Percentiles rank a stretch among this genome's conserved stretches.
These are phyloP conservation scores for Chionis minor DNA, from an alignment of 2,113 vertebrate species.

Conservation along the genomic window DNA sequence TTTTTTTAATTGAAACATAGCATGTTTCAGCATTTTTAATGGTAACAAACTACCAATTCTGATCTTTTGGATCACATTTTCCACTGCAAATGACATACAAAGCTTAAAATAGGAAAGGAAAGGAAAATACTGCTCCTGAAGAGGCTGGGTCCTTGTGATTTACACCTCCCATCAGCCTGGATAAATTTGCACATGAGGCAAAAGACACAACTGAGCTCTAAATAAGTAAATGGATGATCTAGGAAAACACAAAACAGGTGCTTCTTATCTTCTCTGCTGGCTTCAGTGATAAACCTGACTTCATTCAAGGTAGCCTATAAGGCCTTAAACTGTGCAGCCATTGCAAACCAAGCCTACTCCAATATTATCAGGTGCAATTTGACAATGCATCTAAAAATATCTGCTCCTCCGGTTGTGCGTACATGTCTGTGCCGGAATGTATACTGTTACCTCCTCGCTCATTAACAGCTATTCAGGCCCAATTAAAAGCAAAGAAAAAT, in stretches of 20 bases:
- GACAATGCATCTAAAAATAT: conserved; percentile 43
- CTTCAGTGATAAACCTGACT: conserved; percentile 11
- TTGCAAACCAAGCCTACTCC: not conserved
- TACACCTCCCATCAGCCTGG: conserved; percentile 11
- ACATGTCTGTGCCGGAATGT: not conserved
- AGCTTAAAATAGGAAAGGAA: conserved; percentile 52
- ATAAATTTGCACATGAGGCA: not conserved
- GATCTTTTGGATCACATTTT: not conserved
- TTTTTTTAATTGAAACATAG: not conserved
- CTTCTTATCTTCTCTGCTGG: not conserved
- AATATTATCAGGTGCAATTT: not conserved
- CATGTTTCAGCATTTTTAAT: not conserved
- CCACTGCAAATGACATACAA: not conserved
- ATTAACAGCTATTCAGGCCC: not conserved
- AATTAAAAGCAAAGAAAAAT: not conserved
- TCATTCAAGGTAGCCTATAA: not conserved
- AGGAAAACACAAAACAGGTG: conserved; percentile 3
- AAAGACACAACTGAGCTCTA: conserved; percentile 23
- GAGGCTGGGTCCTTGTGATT: conserved; percentile 23
- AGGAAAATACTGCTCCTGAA: not conserved
- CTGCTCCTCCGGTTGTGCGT: not conserved
- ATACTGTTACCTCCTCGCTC: not conserved
- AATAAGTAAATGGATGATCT: conserved; percentile 43
- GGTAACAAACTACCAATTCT: not conserved
- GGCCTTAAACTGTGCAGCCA: not conserved